A percentile compares a stretch with the other conserved stretches of the same genome.
These are phyloP conservation scores for Lithobates sylvaticus DNA, from an alignment of 2,797 vertebrate genomes.

Conservation along the genomic window DNA sequence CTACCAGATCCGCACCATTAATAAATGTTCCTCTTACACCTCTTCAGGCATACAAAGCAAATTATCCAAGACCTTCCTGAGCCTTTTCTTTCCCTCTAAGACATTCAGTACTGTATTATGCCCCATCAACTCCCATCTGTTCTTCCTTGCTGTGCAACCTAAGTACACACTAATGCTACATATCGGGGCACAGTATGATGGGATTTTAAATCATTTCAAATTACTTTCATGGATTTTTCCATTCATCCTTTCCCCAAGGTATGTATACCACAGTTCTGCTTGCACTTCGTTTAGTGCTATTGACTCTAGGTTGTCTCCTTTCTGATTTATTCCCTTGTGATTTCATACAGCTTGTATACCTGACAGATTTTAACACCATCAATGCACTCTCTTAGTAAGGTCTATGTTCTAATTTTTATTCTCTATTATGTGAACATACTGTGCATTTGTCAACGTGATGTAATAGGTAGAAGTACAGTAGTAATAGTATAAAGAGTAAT, in stretches of 20 bases:
- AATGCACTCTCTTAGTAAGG: no score
- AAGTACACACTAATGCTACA: background rate
- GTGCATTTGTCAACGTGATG: no score
- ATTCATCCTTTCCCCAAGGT: constrained; percentile 32
- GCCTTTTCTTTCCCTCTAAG: constrained; percentile 11
- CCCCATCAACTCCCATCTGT: constrained; percentile 48
- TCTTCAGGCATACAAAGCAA: constrained; percentile 15
- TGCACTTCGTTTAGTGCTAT: background rate
- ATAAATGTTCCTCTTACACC: constrained; percentile 1
- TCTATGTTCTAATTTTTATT: no score
- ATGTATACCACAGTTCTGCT: constrained; percentile 13
- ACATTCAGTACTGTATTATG: background rate
- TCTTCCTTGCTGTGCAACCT: constrained; percentile 22
- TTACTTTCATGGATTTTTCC: constrained; percentile 34
- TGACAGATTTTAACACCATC: background rate
- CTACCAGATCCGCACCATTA: background rate
- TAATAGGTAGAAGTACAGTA: no score
- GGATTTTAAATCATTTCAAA: constrained; percentile 35
- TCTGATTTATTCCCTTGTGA: constrained; percentile 4
- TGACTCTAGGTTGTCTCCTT: background rate
- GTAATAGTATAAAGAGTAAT: no score
- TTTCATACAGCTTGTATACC: background rate
- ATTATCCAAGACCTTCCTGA: constrained; percentile 17
- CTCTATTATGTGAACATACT: no score
- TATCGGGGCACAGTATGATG: constrained; percentile 15